Conservation (phyloP, 23 tunicate genomes). For the Pegea sp. region DNA sequence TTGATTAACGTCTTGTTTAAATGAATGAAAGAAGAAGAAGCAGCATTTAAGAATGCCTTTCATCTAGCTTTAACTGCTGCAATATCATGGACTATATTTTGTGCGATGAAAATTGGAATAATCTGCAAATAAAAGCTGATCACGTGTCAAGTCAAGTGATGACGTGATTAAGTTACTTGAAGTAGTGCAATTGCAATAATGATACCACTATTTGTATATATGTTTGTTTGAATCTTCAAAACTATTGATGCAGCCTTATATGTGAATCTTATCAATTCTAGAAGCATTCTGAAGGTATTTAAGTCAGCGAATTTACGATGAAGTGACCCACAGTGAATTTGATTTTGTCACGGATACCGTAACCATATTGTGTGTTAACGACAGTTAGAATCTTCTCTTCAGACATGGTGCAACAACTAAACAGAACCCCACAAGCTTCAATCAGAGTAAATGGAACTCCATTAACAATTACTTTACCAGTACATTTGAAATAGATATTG, state of each 20-base stretch:
- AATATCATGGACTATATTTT: slow-evolving; percentile 72
- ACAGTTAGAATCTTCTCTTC: slow-evolving; percentile 4
- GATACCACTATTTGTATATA: slow-evolving; percentile 52
- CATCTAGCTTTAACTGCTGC: slow-evolving; percentile 74
- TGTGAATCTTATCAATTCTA: slow-evolving; percentile 17
- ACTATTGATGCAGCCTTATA: slow-evolving; percentile 33
- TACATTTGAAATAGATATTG: slow-evolving; percentile 77
- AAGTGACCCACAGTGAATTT: no score
- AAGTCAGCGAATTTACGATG: no score
- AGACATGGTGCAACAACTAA: slow-evolving; percentile 32
- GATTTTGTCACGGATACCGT: slow-evolving; percentile 46
- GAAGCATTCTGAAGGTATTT: slow-evolving; percentile 25
- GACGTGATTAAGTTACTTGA: no score
- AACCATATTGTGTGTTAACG: slow-evolving; percentile 80
- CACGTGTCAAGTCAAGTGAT: no score
- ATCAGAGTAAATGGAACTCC: slow-evolving; percentile 20
- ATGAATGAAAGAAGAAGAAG: no score
- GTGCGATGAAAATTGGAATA: slow-evolving; percentile 90
- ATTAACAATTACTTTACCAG: slow-evolving; percentile 21
- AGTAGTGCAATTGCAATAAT: slow-evolving; percentile 69
- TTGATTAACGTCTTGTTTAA: no score
- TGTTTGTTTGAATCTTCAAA: slow-evolving; percentile 66
- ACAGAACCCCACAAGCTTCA: slow-evolving; percentile 91
- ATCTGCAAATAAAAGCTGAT: slow-evolving; percentile 62
- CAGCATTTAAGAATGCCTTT: no score